Evolutionary conservation across 2,113 vertebrate species (phyloP), one percentile per base, ranked within the genome.

Genomic region (Labeo rohita): DNA sequence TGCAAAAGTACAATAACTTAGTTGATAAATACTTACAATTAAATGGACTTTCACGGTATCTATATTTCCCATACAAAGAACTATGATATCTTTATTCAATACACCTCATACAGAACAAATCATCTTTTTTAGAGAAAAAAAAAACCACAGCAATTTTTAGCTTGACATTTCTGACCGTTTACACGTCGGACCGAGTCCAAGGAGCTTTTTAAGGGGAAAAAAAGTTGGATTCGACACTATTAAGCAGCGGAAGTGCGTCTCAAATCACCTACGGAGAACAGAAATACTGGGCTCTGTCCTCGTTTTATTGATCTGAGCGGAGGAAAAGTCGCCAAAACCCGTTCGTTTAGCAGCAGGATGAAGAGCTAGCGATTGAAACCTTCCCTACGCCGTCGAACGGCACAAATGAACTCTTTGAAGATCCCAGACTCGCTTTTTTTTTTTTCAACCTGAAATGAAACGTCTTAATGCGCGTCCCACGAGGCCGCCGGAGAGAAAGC

Each of bases 1-100:
- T 92, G 90, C 90, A 92, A 92, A 95, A 93, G 94, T 95, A 97
- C 95, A 97, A 96, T 97, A 97, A 97, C 95, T 97, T 97, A 97
- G 93, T 94, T 90, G 96, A 97, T 97, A 97, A 97, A 97, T 97
- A 97, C 94, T 94, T 95, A 95, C 94, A 95, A 95, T 92, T 92
- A 92, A 87, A 92, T 87, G 94, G 94, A 95, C 93, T 82, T 92
- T 93, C 92, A 94, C 94, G 93, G 92, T 88, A 92, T 91, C 92
- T 92, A 90, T 92, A 87, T 68, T 93, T 93, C 90, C 90, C 91
- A 93, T 92, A 93, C 90, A 93, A 95, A 94, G 93, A 94, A 94
- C 91, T 92, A 91, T 90, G 77, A 88, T 91, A 94, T 88, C 93
- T 93, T 93, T 92, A 93, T 93, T 92, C 93, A 94, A 93, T 92